Percentiles rank a stretch among this genome's conserved stretches.
Conservation (phyloP, 2,113 vertebrate genomes). For the Microcebus lehilahytsara region DNA sequence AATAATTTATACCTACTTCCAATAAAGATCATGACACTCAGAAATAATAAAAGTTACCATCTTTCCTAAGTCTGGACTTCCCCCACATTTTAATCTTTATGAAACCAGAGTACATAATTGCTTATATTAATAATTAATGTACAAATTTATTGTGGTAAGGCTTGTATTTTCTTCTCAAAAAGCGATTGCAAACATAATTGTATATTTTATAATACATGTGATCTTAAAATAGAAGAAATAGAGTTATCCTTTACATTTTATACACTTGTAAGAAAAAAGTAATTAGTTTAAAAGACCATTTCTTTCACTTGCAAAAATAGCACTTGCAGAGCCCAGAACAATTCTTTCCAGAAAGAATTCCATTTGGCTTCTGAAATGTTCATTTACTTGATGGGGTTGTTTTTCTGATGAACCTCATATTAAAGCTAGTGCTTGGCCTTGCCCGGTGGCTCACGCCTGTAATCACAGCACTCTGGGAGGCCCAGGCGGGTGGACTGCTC, state of each 20-base stretch:
- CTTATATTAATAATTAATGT: not conserved
- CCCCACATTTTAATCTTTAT: not conserved
- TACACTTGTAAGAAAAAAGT: not conserved
- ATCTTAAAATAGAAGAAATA: not conserved
- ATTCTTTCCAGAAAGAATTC: not conserved
- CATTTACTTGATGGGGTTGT: not conserved
- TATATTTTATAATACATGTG: not conserved
- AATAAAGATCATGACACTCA: not conserved
- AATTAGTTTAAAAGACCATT: not conserved
- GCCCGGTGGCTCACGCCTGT: no score
- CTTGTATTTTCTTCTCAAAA: conserved; percentile 28
- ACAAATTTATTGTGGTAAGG: not conserved
- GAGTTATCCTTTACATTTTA: not conserved
- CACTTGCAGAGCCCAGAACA: not conserved
- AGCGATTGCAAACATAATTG: not conserved
- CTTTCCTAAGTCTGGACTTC: not conserved
- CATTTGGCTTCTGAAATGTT: conserved; percentile 13
- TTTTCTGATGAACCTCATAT: conserved; percentile 26
- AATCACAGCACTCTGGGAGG: no score
- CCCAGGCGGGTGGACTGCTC: no score
- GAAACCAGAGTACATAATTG: not conserved
- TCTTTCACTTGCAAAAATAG: conserved; percentile 16
- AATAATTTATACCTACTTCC: not conserved
- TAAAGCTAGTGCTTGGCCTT: not conserved
- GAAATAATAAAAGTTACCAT: not conserved